Conservation (phyloP, 2,888 invertebrate genomes). For the Drosophila mimica region DNA sequence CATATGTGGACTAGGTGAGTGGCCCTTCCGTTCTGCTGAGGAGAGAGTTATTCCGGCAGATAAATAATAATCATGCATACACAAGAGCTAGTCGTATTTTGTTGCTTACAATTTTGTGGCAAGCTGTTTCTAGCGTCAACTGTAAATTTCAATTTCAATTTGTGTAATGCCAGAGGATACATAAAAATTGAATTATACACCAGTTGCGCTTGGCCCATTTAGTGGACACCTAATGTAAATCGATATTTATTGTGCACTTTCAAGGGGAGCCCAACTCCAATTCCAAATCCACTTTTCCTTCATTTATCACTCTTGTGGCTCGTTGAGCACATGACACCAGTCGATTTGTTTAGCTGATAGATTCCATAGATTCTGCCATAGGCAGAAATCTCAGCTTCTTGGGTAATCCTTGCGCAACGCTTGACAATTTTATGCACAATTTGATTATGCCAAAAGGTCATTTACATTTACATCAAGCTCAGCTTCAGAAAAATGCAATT, state of each 20-base stretch:
- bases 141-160: slow-evolving; percentile 62
- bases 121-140: slow-evolving; percentile 47
- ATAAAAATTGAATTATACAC: slow-evolving; percentile 72
- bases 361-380: background rate
- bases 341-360: slow-evolving; percentile 10
- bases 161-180: slow-evolving; percentile 53
- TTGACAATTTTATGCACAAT: slow-evolving; percentile 27
- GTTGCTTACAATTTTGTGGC: slow-evolving; percentile 28
- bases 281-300: background rate
- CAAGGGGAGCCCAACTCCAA: background rate
- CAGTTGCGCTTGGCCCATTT: slow-evolving; percentile 44
- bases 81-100: slow-evolving; percentile 2
- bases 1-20: slow-evolving; percentile 4
- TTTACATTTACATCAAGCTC: slow-evolving; percentile 27
- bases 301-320: slow-evolving; percentile 60
- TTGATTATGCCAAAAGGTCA: slow-evolving; percentile 55
- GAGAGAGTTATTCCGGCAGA: slow-evolving; percentile 7
- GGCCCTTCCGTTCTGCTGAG: background rate
- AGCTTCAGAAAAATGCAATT: slow-evolving; percentile 48
- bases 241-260: slow-evolving; percentile 37
- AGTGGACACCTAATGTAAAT: slow-evolving; percentile 28
- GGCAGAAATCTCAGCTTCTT: slow-evolving; percentile 11
- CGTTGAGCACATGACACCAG: slow-evolving; percentile 52
- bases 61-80: slow-evolving; percentile 39
- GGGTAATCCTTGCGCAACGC: slow-evolving; percentile 30